A percentile compares a stretch with the other conserved stretches of the same genome.
Conservation (phyloP, 2,888 invertebrate species). For the Drosophila setosimentum region DNA sequence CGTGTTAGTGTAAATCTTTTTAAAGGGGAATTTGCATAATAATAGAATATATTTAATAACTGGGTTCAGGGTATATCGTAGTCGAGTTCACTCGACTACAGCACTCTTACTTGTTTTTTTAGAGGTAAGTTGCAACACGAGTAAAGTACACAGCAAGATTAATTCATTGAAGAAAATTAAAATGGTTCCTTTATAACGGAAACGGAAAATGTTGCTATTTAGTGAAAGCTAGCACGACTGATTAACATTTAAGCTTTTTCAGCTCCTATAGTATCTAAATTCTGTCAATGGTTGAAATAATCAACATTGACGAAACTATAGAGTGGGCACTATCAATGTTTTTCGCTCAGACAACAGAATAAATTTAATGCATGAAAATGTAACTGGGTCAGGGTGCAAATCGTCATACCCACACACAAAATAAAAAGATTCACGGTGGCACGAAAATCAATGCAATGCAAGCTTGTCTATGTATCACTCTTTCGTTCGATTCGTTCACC, state of each 20-base stretch:
- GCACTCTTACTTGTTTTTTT: neutral
- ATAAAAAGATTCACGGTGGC: constrained; percentile 11
- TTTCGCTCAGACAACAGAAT: constrained; percentile 1
- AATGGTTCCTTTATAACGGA: neutral
- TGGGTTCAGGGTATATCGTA: neutral
- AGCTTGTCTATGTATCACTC: neutral
- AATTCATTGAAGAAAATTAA: neutral
- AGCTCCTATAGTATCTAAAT: neutral
- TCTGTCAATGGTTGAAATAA: neutral
- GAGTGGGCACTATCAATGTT: neutral
- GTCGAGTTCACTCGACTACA: neutral
- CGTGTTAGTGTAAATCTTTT: no score
- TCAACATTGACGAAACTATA: neutral
- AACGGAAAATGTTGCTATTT: neutral
- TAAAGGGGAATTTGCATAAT: no score
- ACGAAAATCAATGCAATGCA: constrained; percentile 43
- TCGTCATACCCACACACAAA: constrained; percentile 44
- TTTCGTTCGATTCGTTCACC: neutral
- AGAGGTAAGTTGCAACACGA: neutral
- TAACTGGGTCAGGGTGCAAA: constrained; percentile 84
- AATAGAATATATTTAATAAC: neutral
- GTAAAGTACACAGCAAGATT: neutral
- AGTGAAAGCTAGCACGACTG: neutral
- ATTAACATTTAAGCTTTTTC: neutral
- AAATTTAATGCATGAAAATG: constrained; percentile 67